A percentile compares a stretch with the other conserved stretches of the same genome.
phyloP scores from a whole-genome alignment of 1,140 invertebrate genomes.

The Lordiphosa clarofinis region DNA sequence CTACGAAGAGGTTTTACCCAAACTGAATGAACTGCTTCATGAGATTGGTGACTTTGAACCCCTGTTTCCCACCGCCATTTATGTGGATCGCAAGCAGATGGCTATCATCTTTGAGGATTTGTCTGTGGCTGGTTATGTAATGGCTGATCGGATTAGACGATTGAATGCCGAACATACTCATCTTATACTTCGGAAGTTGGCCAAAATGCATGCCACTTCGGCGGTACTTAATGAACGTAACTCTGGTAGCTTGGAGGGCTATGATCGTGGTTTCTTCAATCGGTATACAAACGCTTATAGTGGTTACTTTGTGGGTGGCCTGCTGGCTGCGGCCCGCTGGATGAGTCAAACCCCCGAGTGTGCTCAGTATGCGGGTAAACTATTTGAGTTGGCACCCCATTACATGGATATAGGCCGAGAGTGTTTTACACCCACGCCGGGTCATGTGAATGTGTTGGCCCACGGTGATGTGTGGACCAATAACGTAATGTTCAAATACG shows the following conservation, averaged over 20 bases:
- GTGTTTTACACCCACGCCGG: conserved; percentile 65
- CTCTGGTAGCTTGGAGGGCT: conserved; percentile 44
- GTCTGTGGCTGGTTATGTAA: conserved; percentile 61
- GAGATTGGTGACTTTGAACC: conserved; percentile 60
- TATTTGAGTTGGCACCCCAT: conserved; percentile 41
- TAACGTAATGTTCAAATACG: conserved; percentile 85
- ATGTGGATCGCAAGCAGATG: conserved; percentile 56
- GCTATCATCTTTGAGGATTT: conserved; percentile 75
- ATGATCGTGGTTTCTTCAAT: conserved; percentile 73
- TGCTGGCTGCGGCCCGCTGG: conserved; percentile 45
- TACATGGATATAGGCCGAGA: conserved; percentile 71
- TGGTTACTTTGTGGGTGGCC: conserved; percentile 49
- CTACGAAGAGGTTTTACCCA: conserved; percentile 73
- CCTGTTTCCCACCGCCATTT: conserved; percentile 67
- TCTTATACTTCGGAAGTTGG: conserved; percentile 81
- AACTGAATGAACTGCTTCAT: conserved; percentile 50
- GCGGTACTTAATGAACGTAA: conserved; percentile 71
- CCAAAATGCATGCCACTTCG: conserved; percentile 82
- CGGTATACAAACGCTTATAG: conserved; percentile 65
- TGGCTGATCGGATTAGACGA: conserved; percentile 81
- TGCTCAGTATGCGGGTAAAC: conserved; percentile 56
- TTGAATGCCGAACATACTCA: conserved; percentile 81
- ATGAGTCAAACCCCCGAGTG: conserved; percentile 54
- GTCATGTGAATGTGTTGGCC: conserved; percentile 83
- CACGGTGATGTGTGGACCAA: conserved; percentile 86